phyloP scores from a whole-genome alignment of 1,140 invertebrate genomes.

The Medauroidea extradentata region DNA sequence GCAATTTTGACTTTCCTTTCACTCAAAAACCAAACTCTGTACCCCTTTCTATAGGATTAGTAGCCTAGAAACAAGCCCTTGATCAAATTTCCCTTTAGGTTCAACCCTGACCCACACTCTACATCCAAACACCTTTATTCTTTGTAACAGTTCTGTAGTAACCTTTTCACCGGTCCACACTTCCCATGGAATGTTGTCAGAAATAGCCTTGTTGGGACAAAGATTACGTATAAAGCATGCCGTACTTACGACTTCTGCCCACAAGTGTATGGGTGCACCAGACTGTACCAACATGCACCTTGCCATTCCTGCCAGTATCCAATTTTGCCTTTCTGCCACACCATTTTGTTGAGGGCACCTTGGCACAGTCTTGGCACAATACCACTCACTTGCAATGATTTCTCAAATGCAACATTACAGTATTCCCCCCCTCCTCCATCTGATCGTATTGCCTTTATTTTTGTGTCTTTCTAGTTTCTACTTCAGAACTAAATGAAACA shows the following conservation, averaged over 20 bases:
- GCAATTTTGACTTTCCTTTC: too few species aligned
- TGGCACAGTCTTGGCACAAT: slow-evolving; percentile 16
- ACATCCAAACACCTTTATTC: too few species aligned
- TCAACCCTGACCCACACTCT: background rate
- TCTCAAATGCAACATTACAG: slow-evolving; percentile 1
- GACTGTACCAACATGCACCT: slow-evolving; percentile 23
- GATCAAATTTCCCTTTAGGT: too few species aligned
- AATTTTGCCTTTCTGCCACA: slow-evolving; percentile 30
- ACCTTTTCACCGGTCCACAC: background rate
- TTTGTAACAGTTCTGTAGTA: background rate
- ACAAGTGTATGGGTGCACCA: slow-evolving; percentile 8
- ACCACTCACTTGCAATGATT: slow-evolving; percentile 1
- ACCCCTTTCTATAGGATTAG: too few species aligned
- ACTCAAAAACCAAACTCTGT: too few species aligned
- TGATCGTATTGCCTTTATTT: slow-evolving; percentile 8
- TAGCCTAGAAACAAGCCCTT: too few species aligned
- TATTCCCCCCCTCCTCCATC: slow-evolving; percentile 8
- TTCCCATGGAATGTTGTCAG: background rate
- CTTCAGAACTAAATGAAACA: background rate
- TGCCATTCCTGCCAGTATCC: slow-evolving; percentile 24
- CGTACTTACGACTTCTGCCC: slow-evolving; percentile 10
- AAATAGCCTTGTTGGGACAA: background rate
- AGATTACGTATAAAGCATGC: slow-evolving; percentile 2
- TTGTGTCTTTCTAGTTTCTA: background rate
- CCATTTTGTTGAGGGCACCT: slow-evolving; percentile 34